Evolutionary conservation across 2,888 invertebrate genomes (phyloP).

Genomic region (Carcina quercana): DNA sequence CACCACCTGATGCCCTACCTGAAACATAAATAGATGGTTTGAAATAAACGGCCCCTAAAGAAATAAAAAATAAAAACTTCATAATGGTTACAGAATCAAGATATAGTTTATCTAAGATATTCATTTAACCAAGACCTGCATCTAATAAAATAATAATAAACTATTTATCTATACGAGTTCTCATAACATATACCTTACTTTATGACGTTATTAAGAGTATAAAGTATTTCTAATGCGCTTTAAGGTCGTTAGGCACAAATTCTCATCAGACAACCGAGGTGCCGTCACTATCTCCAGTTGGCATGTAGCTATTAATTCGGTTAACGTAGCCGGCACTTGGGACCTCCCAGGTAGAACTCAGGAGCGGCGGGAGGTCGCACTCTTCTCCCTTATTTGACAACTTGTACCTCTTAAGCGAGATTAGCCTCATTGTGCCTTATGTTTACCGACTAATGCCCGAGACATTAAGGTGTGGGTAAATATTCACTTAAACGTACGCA

Average conservation of each 20-base stretch:
- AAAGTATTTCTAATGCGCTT: slow-evolving; percentile 18
- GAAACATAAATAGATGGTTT: no score
- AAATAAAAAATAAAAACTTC: no score
- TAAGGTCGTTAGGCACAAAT: slow-evolving; percentile 23
- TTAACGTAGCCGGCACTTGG: slow-evolving; percentile 23
- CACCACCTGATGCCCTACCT: no score
- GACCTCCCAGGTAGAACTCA: slow-evolving; percentile 56
- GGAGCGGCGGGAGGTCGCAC: slow-evolving; percentile 31
- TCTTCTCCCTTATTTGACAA: slow-evolving; percentile 44
- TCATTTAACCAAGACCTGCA: no score
- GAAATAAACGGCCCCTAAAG: no score
- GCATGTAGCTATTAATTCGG: slow-evolving; percentile 53
- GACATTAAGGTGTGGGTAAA: slow-evolving; percentile 22
- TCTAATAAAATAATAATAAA: no score
- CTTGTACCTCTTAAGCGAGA: slow-evolving; percentile 34
- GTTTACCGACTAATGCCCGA: slow-evolving; percentile 24
- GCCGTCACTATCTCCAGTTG: slow-evolving; percentile 31
- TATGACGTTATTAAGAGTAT: no score
- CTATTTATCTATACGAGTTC: no score
- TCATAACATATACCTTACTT: no score
- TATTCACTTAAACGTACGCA: slow-evolving; percentile 24
- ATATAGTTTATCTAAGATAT: no score
- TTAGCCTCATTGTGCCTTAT: slow-evolving; percentile 33
- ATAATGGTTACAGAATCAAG: no score
- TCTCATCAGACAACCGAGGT: slow-evolving; percentile 36